Evolutionary conservation across 2,888 invertebrate species (phyloP), one percentile per base, ranked within the genome.

Genomic region (Belgica antarctica): DNA sequence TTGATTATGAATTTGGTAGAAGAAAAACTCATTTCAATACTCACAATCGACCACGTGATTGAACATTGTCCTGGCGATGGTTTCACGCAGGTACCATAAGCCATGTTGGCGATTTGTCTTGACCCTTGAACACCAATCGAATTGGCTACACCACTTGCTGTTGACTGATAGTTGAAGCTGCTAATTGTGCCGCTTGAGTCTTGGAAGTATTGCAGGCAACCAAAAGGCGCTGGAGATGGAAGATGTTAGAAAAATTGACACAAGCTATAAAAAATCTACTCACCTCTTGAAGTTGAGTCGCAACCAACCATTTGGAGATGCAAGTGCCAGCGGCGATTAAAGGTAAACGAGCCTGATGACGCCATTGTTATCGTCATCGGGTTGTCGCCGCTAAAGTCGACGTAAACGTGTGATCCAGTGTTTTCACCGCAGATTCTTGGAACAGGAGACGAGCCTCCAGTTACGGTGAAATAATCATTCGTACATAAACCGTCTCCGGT

Each of bases 341-440:
- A 85, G 0, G 84, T 79, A 1, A 84, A 84, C 0, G 83, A 79
- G 0, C 82, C 75, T 0, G 86, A 86, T 0, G 89, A 88, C 10
- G 86, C 84, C 15, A 92, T 80, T 0, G 86, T 83, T 59, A 92
- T 83, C 2, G 84, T 86, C 41, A 92, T 89, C 0, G 89, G 84
- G 19, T 81, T 81, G 22, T 85, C 83, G 0, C 85, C 86, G 74
- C 87, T 86, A 75, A 92, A 91, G 76, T 89, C 87, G 1, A 90
- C 84, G 75, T 88, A 91, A 25, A 91, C 83, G 74, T 89, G 89
- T 77, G 92, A 89, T 0, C 90, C 91, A 1, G 87, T 85, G 77
- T 91, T 89, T 76, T 89, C 89, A 0, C 93, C 93, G 76, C 93
- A 94, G 71, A 94, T 84, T 1, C 81, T 77, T 0, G 89, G 90